phyloP scores from a whole-genome alignment of 1,140 invertebrate species.

The Atopsyche davidsoni region DNA sequence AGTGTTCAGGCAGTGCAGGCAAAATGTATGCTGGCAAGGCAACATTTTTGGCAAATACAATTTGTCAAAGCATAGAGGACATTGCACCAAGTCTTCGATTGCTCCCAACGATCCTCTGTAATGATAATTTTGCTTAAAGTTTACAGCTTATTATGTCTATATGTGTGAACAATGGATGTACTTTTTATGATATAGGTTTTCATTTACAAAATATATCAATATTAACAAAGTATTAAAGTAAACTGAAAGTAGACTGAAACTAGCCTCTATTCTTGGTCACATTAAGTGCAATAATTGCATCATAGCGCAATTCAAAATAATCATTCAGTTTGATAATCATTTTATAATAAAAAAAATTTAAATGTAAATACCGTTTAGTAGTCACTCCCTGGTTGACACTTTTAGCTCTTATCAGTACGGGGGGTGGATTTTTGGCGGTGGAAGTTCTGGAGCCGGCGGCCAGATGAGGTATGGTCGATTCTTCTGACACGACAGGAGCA shows the following conservation, averaged over 20 bases:
- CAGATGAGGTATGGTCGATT: slow-evolving; percentile 6
- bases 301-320: no score
- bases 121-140: no score
- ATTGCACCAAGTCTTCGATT: slow-evolving; percentile 62
- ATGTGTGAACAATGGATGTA: no score
- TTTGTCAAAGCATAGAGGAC: slow-evolving; percentile 64
- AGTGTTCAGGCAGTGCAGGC: slow-evolving; percentile 54
- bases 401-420: slow-evolving; percentile 10
- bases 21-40: slow-evolving; percentile 73
- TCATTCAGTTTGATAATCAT: no score
- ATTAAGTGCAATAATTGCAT: no score
- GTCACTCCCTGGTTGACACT: slow-evolving; percentile 6
- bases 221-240: no score
- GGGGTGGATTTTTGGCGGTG: slow-evolving; percentile 4
- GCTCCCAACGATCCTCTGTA: slow-evolving; percentile 44
- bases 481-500: not conserved
- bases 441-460: not conserved
- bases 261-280: no score
- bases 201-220: no score
- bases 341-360: slow-evolving; percentile 27
- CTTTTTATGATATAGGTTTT: no score
- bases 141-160: no score
- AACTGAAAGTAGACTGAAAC: no score
- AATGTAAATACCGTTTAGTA: slow-evolving; percentile 15
- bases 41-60: slow-evolving; percentile 62